phyloP scores from a whole-genome alignment of 2,888 invertebrate genomes.

The Aricia artaxerxes region DNA sequence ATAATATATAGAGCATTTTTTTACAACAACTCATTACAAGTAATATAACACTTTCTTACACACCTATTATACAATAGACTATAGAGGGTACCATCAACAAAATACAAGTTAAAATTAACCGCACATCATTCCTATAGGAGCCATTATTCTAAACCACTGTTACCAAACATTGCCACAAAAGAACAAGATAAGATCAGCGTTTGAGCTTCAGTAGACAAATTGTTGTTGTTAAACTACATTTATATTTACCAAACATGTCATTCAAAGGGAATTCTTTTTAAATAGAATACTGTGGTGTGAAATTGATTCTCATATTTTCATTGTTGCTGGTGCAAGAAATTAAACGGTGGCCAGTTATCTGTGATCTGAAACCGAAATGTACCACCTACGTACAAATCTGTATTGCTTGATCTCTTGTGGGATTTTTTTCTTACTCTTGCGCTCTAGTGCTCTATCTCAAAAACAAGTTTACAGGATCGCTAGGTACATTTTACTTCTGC shows the following conservation, averaged over 20 bases:
- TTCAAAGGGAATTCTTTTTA: constrained; percentile 54
- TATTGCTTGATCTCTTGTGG: constrained; percentile 9
- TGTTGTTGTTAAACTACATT: constrained; percentile 56
- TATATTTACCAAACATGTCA: constrained; percentile 77
- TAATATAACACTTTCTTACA: not conserved
- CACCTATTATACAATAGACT: not conserved
- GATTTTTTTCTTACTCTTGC: not conserved
- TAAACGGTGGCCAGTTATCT: constrained; percentile 43
- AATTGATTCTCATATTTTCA: constrained; percentile 59
- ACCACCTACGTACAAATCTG: constrained; percentile 23
- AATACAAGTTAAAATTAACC: not conserved
- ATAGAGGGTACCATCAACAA: not conserved
- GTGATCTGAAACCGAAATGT: constrained; percentile 33
- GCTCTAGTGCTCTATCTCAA: not conserved
- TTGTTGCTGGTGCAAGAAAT: constrained; percentile 43
- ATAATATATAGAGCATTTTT: not conserved
- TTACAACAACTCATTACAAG: not conserved
- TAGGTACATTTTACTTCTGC: not conserved
- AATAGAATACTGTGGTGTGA: constrained; percentile 60
- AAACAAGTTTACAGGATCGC: not conserved
- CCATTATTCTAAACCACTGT: constrained; percentile 40
- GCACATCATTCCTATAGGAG: not conserved
- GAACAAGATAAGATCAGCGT: constrained; percentile 70
- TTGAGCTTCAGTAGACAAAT: constrained; percentile 67
- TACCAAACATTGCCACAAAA: constrained; percentile 60